These are phyloP conservation scores for Tinea semifulvella DNA, from an alignment of 2,888 invertebrate genomes.

Conservation along the genomic window DNA sequence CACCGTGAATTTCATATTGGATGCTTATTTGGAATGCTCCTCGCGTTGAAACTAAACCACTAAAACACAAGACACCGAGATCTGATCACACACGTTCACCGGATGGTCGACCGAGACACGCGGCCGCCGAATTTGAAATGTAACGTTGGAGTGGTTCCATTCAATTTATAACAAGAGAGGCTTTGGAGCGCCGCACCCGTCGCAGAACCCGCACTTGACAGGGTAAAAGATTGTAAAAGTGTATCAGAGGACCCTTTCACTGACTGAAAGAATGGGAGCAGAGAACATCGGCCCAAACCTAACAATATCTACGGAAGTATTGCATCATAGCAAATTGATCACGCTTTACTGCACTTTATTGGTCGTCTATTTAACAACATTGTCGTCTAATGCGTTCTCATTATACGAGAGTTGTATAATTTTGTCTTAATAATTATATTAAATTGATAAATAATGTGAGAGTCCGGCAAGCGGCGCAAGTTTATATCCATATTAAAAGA, in stretches of 20 bases:
- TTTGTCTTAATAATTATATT: too few species aligned
- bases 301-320: slow-evolving; percentile 55
- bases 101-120: slow-evolving; percentile 36
- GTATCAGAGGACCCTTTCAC: slow-evolving; percentile 62
- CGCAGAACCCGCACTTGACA: slow-evolving; percentile 33
- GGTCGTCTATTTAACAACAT: too few species aligned
- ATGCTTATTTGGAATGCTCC: slow-evolving; percentile 44
- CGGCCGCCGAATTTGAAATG: slow-evolving; percentile 66
- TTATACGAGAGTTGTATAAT: too few species aligned
- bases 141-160: slow-evolving; percentile 55
- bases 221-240: slow-evolving; percentile 65
- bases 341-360: slow-evolving; percentile 43
- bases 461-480: too few species aligned
- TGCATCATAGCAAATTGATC: slow-evolving; percentile 42
- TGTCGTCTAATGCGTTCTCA: not conserved
- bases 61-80: slow-evolving; percentile 33
- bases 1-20: slow-evolving; percentile 65
- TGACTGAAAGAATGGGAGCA: slow-evolving; percentile 63
- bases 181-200: slow-evolving; percentile 37
- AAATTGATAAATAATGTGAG: too few species aligned
- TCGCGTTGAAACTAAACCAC: slow-evolving; percentile 56
- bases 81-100: slow-evolving; percentile 4
- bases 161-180: slow-evolving; percentile 62
- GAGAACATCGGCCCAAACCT: slow-evolving; percentile 46
- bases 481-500: too few species aligned